A percentile compares a stretch with the other conserved stretches of the same genome.
phyloP scores from a whole-genome alignment of 2,888 invertebrate species.

The Ctena decussata region DNA sequence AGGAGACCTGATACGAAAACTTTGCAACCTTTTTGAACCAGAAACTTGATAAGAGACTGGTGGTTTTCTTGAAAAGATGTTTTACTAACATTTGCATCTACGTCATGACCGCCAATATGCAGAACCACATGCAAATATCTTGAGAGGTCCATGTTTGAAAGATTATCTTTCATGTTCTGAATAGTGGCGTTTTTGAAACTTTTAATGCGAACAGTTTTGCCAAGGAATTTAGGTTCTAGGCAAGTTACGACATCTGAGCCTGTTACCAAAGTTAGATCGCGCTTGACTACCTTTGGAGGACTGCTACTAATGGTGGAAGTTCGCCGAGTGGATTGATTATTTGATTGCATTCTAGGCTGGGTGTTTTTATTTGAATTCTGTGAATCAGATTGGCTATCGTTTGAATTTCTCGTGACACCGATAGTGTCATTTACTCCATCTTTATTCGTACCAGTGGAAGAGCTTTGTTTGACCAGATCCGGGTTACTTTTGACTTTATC shows the following conservation, averaged over 20 bases:
- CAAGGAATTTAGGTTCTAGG: background rate
- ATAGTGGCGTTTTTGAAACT: background rate
- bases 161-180: background rate
- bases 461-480: background rate
- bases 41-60: background rate
- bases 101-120: background rate
- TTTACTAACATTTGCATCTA: background rate
- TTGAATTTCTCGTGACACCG: no score
- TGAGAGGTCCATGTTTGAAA: background rate
- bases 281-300: background rate
- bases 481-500: background rate
- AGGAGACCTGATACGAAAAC: no score
- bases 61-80: background rate
- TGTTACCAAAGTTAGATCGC: background rate
- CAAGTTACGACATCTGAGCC: background rate
- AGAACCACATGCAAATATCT: background rate
- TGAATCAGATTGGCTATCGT: no score
- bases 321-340: no score
- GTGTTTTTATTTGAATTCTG: no score
- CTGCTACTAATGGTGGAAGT: no score
- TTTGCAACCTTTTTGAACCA: background rate
- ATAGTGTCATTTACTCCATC: no score
- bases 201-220: background rate
- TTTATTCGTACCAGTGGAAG: no score
- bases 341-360: no score